phyloP scores from a whole-genome alignment of 2,113 vertebrate species.

The Rostratula benghalensis region DNA sequence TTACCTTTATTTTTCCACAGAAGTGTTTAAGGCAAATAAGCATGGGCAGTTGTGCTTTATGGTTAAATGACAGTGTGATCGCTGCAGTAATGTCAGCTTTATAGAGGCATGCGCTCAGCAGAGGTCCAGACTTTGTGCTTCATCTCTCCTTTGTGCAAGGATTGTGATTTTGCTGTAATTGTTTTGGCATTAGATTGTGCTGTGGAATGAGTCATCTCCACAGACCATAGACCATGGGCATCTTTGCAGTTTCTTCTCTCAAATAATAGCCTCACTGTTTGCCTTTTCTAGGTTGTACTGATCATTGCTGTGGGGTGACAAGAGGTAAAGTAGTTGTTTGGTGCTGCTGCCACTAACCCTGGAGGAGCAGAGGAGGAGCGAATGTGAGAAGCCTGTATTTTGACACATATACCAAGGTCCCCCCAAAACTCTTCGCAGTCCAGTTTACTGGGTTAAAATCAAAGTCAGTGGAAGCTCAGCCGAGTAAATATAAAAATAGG shows the following conservation, averaged over 20 bases:
- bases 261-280: background rate
- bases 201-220: constrained; percentile 57
- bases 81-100: constrained; percentile 19
- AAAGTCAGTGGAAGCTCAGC: background rate
- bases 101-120: constrained; percentile 11
- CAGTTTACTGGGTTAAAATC: background rate
- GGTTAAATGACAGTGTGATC: background rate
- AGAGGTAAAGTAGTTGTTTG: background rate
- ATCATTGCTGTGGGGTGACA: background rate
- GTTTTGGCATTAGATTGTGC: constrained; percentile 59
- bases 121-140: constrained; percentile 2
- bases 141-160: constrained; percentile 4
- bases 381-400: background rate
- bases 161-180: constrained; percentile 57
- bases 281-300: background rate
- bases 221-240: constrained; percentile 19
- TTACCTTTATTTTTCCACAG: constrained; percentile 7
- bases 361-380: background rate
- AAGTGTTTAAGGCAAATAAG: background rate
- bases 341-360: background rate
- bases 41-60: background rate
- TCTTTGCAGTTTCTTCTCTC: constrained; percentile 37
- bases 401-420: background rate
- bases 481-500: background rate
- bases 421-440: background rate